Evolutionary conservation across 2,888 invertebrate genomes (phyloP).

Genomic region (Himalopsyche anomala): DNA sequence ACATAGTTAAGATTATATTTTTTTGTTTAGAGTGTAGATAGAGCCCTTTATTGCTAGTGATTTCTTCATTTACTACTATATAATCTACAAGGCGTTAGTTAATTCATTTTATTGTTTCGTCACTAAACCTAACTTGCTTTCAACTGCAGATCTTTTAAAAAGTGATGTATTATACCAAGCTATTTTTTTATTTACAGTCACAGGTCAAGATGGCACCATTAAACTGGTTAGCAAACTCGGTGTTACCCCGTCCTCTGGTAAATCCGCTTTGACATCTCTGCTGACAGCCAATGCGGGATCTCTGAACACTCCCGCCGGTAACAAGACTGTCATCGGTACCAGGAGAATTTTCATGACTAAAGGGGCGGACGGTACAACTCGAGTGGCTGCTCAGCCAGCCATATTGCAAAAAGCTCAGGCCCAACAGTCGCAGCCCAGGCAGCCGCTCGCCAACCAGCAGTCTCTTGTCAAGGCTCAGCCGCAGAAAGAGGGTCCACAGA

Average conservation of each 20-base stretch:
- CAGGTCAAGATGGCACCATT: conserved; percentile 79
- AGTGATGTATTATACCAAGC: too few species aligned
- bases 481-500: conserved; percentile 79
- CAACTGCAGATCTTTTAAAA: too few species aligned
- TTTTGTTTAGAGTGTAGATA: too few species aligned
- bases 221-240: conserved; percentile 82
- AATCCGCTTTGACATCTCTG: conserved; percentile 82
- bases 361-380: conserved; percentile 81
- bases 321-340: conserved; percentile 81
- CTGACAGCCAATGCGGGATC: conserved; percentile 76
- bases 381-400: conserved; percentile 80
- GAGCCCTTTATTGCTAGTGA: too few species aligned
- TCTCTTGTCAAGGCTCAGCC: conserved; percentile 76
- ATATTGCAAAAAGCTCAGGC: conserved; percentile 75
- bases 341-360: conserved; percentile 86
- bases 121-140: too few species aligned
- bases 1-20: too few species aligned
- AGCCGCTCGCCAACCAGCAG: conserved; percentile 69
- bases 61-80: too few species aligned
- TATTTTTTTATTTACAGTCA: conserved; percentile 67
- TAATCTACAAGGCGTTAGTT: too few species aligned
- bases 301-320: conserved; percentile 75
- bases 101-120: too few species aligned
- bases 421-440: conserved; percentile 69
- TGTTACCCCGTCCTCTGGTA: conserved; percentile 78